Percentiles rank a stretch among this genome's conserved stretches.
These are phyloP conservation scores for Stercorarius parasiticus DNA, from an alignment of 2,113 vertebrate species.

Conservation along the genomic window DNA sequence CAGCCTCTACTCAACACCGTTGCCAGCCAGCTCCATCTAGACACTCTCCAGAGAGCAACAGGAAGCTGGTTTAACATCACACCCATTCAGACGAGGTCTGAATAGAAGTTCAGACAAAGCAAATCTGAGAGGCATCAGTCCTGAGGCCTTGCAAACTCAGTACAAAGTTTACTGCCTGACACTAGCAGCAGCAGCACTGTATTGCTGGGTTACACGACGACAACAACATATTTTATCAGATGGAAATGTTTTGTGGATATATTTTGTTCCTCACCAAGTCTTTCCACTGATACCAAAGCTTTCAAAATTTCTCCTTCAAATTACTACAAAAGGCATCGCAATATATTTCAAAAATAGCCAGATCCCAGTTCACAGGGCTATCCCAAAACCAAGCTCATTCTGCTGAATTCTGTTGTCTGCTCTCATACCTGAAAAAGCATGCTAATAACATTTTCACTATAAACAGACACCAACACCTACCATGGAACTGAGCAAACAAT, in stretches of 20 bases:
- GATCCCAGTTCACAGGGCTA: neutral
- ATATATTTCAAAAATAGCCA: neutral
- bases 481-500: neutral
- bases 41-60: neutral
- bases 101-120: neutral
- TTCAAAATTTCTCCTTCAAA: neutral
- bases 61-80: neutral
- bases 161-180: neutral
- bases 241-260: neutral
- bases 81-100: neutral
- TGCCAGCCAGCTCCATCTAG: neutral
- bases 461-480: neutral
- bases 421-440: neutral
- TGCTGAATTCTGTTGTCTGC: neutral
- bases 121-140: neutral
- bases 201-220: neutral
- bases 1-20: neutral
- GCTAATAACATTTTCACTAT: neutral
- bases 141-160: neutral
- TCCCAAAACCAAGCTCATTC: neutral
- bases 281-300: neutral
- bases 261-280: neutral
- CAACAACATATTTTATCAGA: neutral
- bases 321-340: neutral
- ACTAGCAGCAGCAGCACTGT: neutral